Conservation (phyloP, 2,888 invertebrate genomes). For the Euphydryas editha region DNA sequence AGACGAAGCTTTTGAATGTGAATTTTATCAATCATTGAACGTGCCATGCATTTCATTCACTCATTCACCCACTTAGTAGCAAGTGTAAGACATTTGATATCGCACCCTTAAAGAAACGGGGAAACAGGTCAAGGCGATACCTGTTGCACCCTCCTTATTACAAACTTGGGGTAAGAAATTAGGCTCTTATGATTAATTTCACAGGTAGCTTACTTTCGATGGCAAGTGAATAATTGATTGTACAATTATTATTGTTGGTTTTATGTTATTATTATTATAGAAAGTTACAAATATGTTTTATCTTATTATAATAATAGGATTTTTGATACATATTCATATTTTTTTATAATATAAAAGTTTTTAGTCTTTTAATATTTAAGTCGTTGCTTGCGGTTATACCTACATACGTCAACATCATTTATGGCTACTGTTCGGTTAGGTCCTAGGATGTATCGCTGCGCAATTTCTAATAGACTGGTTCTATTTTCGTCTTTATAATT, state of each 20-base stretch:
- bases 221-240: not conserved
- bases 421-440: too few species aligned
- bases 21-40: constrained; percentile 9
- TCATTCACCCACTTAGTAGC: constrained; percentile 25
- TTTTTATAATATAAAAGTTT: too few species aligned
- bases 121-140: constrained; percentile 77
- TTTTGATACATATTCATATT: too few species aligned
- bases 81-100: constrained; percentile 47
- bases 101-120: constrained; percentile 74
- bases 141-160: constrained; percentile 64
- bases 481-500: too few species aligned
- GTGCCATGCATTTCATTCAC: constrained; percentile 21
- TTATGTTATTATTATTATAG: not conserved
- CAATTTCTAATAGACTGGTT: too few species aligned
- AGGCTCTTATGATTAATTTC: constrained; percentile 42
- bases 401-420: too few species aligned
- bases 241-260: not conserved
- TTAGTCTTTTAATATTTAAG: too few species aligned
- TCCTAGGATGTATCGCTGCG: too few species aligned
- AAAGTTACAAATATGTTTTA: too few species aligned
- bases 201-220: constrained; percentile 24
- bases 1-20: not conserved
- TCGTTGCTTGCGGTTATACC: too few species aligned
- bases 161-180: constrained; percentile 51
- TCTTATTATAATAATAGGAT: too few species aligned